Conservation (phyloP, 1,140 invertebrate genomes). For the Drosophila pectinifera region DNA sequence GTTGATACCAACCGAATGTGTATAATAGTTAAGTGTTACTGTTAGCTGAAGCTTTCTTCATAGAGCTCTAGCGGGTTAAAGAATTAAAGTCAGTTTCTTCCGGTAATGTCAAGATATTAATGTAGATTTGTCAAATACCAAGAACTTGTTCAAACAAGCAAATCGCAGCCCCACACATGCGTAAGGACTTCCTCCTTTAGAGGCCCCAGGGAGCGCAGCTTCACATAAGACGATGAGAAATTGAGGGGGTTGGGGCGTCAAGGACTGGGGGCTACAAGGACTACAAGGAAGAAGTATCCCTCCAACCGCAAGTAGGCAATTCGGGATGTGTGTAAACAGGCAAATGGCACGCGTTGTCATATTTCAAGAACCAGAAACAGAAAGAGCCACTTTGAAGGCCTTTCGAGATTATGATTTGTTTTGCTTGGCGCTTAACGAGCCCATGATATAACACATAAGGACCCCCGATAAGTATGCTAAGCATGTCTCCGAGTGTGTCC, state of each 20-base stretch:
- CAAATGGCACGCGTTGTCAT: constrained; percentile 77
- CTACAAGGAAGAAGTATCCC: constrained; percentile 35
- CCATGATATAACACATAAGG: constrained; percentile 70
- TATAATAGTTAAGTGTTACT: not conserved
- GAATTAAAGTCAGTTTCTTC: not conserved
- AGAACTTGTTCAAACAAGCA: constrained; percentile 60
- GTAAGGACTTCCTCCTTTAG: constrained; percentile 19
- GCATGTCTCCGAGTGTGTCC: constrained; percentile 54
- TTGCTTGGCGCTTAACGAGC: constrained; percentile 74
- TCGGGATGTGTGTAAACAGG: constrained; percentile 61
- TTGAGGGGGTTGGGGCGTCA: constrained; percentile 6
- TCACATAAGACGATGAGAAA: constrained; percentile 36
- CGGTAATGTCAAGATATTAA: constrained; percentile 25
- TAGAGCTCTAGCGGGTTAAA: not conserved
- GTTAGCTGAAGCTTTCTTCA: not conserved
- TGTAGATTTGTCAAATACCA: constrained; percentile 58
- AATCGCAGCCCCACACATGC: constrained; percentile 60
- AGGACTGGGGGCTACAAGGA: constrained; percentile 14
- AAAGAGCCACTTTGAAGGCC: constrained; percentile 51
- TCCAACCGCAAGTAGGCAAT: constrained; percentile 66
- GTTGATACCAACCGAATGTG: too few species aligned
- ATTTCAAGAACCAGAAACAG: constrained; percentile 41
- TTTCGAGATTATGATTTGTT: constrained; percentile 82
- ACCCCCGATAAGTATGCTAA: constrained; percentile 66
- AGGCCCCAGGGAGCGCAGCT: constrained; percentile 56